Base-by-base conservation (phyloP, 2,113 vertebrate genomes). In the Campylorhamphus procurvoides region DNA sequence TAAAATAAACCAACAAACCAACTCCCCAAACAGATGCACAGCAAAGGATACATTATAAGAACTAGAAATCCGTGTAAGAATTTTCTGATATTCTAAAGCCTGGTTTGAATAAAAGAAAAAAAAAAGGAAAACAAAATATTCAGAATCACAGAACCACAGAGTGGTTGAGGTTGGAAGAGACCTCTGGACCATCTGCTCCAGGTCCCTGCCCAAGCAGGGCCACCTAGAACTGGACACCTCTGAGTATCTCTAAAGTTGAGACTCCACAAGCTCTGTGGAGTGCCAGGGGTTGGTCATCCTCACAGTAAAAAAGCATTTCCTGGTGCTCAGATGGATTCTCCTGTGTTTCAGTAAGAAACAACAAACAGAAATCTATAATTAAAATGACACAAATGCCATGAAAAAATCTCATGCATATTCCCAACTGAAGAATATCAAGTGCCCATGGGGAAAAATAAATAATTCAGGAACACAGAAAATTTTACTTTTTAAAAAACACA, bases 1-100 rank as follows among this genome's bases (percentile, higher is more conserved):
- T 66, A 63, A 84, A 82, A 59, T 31, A 90, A 83, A 55, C 15
- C 24, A 80, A 71, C n/a, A 0, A 87, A 76, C 28, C 3, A 52
- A 62, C 6, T 8, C 29, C 22, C n/a, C 49, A 84, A 81, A 28
- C 55, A 63, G 33, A 66, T 68, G 18, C 22, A 67, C 56, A 77
- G 40, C 60, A 1, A 59, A 6, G 25, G 16, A 58, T 44, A 44
- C 0, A 0, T 17, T 67, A 3, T 7, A 58, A 67, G 27, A 75
- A 59, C 2, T 42, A 66, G 62, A 92, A 88, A 90, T 4, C 10
- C 9, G 18, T 47, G 5, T 15, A 88, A 67, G 24, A 88, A 84
- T 63, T 58, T 76, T 71, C n/a, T 28, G 24, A 12, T 49, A 55
- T 83, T 83, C 31, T n/a, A 62, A 69, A 15, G 60, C 9, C 28